These are phyloP conservation scores for Aphidius colemani DNA, from an alignment of 2,888 invertebrate species.

Conservation along the genomic window DNA sequence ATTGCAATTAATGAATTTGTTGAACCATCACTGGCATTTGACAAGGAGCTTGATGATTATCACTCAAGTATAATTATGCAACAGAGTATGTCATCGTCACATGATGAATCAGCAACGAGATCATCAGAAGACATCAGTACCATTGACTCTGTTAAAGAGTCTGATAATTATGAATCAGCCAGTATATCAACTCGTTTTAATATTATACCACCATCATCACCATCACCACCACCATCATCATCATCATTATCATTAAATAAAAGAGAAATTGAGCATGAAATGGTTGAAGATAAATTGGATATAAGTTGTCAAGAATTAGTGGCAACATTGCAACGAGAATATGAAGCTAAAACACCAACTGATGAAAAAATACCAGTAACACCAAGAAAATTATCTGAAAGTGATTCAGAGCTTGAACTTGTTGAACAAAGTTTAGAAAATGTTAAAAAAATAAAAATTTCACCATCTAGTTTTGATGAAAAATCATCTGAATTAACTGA, in stretches of 20 bases:
- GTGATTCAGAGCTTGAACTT: constrained; percentile 14
- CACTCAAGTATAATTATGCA: constrained; percentile 43
- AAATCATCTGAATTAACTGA: constrained; percentile 51
- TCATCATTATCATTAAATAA: constrained; percentile 31
- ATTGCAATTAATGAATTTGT: constrained; percentile 54
- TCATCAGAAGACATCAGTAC: constrained; percentile 44
- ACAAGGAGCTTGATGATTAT: constrained; percentile 55
- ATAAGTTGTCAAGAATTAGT: constrained; percentile 55
- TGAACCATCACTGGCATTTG: constrained; percentile 53
- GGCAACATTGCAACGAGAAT: constrained; percentile 52
- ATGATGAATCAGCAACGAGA: constrained; percentile 41
- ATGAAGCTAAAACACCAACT: constrained; percentile 53
- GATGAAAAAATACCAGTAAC: constrained; percentile 36
- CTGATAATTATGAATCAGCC: constrained; percentile 42
- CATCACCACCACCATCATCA: too few relatives aligned
- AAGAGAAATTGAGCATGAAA: constrained; percentile 50
- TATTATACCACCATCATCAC: too few relatives aligned
- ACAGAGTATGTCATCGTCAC: constrained; percentile 34
- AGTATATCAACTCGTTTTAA: constrained; percentile 10
- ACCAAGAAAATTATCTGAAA: constrained; percentile 20
- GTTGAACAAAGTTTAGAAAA: constrained; percentile 8
- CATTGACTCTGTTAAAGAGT: constrained; percentile 39
- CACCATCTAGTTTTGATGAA: constrained; percentile 26
- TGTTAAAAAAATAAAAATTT: constrained; percentile 8
- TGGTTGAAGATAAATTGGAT: constrained; percentile 55